Base-by-base conservation (phyloP, 1,140 invertebrate species). In the Hestina assimilis region DNA sequence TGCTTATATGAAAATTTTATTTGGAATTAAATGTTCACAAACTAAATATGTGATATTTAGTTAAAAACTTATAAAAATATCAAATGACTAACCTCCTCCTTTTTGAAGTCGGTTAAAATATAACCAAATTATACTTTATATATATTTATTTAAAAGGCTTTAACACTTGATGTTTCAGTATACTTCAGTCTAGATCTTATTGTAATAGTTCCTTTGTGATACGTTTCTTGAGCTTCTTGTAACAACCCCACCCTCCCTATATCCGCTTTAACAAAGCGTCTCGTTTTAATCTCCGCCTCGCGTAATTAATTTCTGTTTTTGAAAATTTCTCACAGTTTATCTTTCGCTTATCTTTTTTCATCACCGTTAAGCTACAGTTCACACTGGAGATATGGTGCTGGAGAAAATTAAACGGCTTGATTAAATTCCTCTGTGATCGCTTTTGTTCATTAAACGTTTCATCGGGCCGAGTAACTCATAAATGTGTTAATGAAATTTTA, bases 251-350 rank as follows among this genome's bases (percentile, higher is more conserved):
- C 21, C 48, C 3, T 9, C 24, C 24, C 38, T 9, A 38, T 11
- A 5, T 24, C 24, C 20, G 40, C 26, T 12, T 20, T 26, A 12
- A 41, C 40, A 28, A 40, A 43, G 47, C 17, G 24, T 7, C 33
- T 33, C 53, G 7, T 45, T 51, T 48, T 53, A 54, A 53, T 60
- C 51, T 40, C 50, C 43, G 50, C 41, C 23, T 43, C 45, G 26
- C 53, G 45, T 62, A 57, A 62, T 62, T 62, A 62, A 55, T 62
- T 51, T 47, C 47, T 57, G 46, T 55, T 47, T 62, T 48, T 54
- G 45, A 50, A 61, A 57, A 28, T 57, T 28, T 62, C 56, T 47
- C 24, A 56, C 53, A 62, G 45, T 56, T 55, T 55, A 56, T 52
- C 40, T 62, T 50, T 41, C 55, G 50, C 35, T 57, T 57, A 42